Conservation (phyloP, 2,113 vertebrate species). For the Planiliza haematocheilus region DNA sequence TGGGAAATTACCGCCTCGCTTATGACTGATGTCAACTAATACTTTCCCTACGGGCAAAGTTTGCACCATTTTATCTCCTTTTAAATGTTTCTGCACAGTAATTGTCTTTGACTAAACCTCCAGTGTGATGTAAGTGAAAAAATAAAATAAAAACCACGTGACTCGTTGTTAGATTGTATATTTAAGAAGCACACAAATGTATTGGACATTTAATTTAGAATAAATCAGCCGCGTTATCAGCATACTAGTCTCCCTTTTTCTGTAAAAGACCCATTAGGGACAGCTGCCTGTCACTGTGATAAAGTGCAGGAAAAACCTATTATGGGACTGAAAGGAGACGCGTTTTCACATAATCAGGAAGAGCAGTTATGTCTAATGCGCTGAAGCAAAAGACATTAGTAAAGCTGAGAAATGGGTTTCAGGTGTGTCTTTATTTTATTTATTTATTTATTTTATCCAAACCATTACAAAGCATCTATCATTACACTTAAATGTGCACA, state of each 20-base stretch:
- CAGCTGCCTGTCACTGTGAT: slow-evolving; percentile 41
- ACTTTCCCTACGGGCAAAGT: slow-evolving; percentile 30
- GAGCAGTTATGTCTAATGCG: slow-evolving; percentile 30
- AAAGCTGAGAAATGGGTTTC: slow-evolving; percentile 19
- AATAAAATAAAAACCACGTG: not conserved
- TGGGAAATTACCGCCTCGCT: slow-evolving; percentile 45
- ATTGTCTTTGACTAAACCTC: slow-evolving; percentile 1
- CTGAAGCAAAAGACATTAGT: slow-evolving; percentile 1
- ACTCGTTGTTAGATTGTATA: not conserved
- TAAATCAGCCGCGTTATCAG: not conserved
- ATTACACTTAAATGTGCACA: not conserved
- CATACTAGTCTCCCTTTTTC: not conserved
- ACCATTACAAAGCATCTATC: slow-evolving; percentile 5
- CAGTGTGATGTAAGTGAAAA: not conserved
- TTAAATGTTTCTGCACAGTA: slow-evolving; percentile 19
- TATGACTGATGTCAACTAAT: slow-evolving; percentile 62
- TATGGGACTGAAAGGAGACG: slow-evolving; percentile 20
- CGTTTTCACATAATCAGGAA: slow-evolving; percentile 19
- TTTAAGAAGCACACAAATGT: not conserved
- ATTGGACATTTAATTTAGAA: not conserved
- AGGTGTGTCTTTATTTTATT: not conserved
- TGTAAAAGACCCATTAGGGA: slow-evolving; percentile 10
- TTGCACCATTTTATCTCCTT: slow-evolving; percentile 33
- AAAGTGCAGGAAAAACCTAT: slow-evolving; percentile 41
- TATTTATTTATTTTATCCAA: not conserved